Conservation (phyloP, 2,888 invertebrate genomes). For the Dryobotodes eremita region DNA sequence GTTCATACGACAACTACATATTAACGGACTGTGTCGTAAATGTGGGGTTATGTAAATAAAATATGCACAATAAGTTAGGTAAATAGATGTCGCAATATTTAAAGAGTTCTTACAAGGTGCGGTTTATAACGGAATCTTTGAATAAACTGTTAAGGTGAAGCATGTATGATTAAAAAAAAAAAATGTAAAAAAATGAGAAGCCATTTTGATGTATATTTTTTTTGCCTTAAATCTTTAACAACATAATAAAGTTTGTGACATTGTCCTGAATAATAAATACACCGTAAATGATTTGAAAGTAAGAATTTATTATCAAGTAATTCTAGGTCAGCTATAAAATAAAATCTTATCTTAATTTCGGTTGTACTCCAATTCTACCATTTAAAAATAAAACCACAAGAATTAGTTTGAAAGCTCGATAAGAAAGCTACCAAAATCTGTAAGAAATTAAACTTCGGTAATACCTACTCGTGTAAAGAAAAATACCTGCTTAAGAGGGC, state of each 20-base stretch:
- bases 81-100: slow-evolving; percentile 60
- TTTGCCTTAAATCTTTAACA: not conserved
- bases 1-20: slow-evolving; percentile 21
- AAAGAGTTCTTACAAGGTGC: slow-evolving; percentile 60
- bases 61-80: slow-evolving; percentile 61
- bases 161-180: not conserved
- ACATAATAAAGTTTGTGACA: not conserved
- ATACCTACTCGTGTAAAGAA: too few relatives aligned
- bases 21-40: slow-evolving; percentile 46
- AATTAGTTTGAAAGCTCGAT: not conserved
- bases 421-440: not conserved
- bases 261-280: not conserved
- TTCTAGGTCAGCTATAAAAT: not conserved
- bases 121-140: slow-evolving; percentile 59
- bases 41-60: slow-evolving; percentile 62
- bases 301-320: not conserved
- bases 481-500: too few relatives aligned
- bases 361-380: not conserved
- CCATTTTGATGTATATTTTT: not conserved
- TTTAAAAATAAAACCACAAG: not conserved
- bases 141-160: slow-evolving; percentile 62
- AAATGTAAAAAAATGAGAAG: not conserved
- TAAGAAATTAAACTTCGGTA: not conserved
- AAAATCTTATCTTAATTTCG: not conserved
- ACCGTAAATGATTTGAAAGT: not conserved